Evolutionary conservation across 2,797 vertebrate genomes (phyloP).

Genomic region (Pangasius macronema): DNA sequence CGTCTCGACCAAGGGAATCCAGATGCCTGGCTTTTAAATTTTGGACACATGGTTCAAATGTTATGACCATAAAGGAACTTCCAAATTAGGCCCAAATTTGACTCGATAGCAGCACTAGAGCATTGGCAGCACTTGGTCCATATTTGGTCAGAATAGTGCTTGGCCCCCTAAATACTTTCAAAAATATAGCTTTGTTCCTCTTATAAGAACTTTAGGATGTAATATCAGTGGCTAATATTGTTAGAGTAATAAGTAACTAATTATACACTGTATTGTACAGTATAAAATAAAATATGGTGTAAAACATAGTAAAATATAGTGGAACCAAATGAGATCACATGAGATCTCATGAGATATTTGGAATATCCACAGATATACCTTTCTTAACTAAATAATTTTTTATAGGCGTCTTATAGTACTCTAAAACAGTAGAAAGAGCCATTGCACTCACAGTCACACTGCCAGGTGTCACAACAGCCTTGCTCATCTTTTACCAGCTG

Average conservation of each 20-base stretch:
- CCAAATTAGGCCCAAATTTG: too few relatives aligned
- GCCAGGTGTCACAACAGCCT: conserved; percentile 67
- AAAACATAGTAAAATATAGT: not conserved
- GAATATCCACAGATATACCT: not conserved
- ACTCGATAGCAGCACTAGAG: too few relatives aligned
- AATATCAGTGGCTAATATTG: not conserved
- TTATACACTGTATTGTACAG: not conserved
- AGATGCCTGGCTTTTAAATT: too few relatives aligned
- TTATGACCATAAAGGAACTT: too few relatives aligned
- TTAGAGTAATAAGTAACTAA: not conserved
- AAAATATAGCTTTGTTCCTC: not conserved
- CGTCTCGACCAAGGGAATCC: too few relatives aligned
- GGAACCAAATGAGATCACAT: not conserved
- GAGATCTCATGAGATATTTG: not conserved
- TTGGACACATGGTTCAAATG: too few relatives aligned
- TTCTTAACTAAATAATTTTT: not conserved
- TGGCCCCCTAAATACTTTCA: not conserved
- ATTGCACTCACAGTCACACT: conserved; percentile 74
- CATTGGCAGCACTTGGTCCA: too few relatives aligned
- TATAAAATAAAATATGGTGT: not conserved
- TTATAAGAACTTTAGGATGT: not conserved
- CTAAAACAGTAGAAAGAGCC: not conserved
- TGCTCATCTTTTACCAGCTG: conserved; percentile 59
- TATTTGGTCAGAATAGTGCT: too few relatives aligned
- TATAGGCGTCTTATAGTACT: not conserved